Evolutionary conservation across 2,888 invertebrate genomes (phyloP).

Genomic region (Chironomus tentans): DNA sequence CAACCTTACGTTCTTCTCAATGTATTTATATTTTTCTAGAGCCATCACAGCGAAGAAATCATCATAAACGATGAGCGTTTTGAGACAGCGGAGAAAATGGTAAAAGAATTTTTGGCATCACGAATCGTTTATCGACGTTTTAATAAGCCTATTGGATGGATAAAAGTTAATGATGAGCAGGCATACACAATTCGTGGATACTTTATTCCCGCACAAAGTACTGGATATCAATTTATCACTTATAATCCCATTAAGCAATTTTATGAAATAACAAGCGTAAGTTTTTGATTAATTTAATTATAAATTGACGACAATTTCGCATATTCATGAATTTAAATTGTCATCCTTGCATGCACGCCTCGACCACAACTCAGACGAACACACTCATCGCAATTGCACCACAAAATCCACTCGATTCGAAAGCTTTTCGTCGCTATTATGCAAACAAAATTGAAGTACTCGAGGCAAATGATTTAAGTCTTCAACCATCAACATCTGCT

Average conservation of each 20-base stretch:
- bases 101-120: conserved; percentile 31
- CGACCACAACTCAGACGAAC: conserved; percentile 15
- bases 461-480: conserved; percentile 32
- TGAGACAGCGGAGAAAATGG: conserved; percentile 30
- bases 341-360: no score
- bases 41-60: conserved; percentile 30
- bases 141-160: conserved; percentile 30
- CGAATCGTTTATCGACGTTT: conserved; percentile 34
- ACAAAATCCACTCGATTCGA: conserved; percentile 31
- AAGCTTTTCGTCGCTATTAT: conserved; percentile 32
- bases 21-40: neutral
- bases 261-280: conserved; percentile 32
- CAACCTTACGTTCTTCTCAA: conserved; percentile 18
- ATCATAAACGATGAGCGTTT: conserved; percentile 27
- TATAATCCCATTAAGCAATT: conserved; percentile 33
- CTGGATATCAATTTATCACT: conserved; percentile 34
- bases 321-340: no score
- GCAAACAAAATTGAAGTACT: conserved; percentile 32
- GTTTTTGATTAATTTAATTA: conserved; percentile 4
- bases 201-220: conserved; percentile 32
- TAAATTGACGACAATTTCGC: no score
- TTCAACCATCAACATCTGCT: conserved; percentile 31
- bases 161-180: conserved; percentile 30
- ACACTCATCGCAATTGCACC: conserved; percentile 29
- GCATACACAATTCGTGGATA: conserved; percentile 34